Evolutionary conservation across 2,797 vertebrate species (phyloP), one percentile per base, ranked within the genome.

Genomic region (Falco novaeseelandiae): DNA sequence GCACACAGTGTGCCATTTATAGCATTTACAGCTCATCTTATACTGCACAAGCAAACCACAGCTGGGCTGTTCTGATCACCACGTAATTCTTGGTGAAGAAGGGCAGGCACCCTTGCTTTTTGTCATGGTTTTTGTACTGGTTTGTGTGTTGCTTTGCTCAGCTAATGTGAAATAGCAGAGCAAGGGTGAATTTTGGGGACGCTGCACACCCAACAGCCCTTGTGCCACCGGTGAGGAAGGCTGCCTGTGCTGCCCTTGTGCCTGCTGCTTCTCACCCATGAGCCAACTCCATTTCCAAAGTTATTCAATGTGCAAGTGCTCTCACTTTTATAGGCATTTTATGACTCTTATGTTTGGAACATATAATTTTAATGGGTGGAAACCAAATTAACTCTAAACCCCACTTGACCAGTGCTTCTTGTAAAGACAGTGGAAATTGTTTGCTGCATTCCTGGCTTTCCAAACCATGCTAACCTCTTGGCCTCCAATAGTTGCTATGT

Each of bases 331-430:
- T 67, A 61, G 91, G 78, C 67, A 0, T 83, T 92, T 96, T 95
- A 91, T 80, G 79, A 57, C 84, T 92, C 72, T 74, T 67, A 48
- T 95, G 84, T 96, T 95, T 93, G 82, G 91, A 95, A 93, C 91
- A 91, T 93, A 93, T 81, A 90, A 94, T 86, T 92, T 89, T 92
- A 96, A 95, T 93, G 82, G 82, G 79, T 83, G 34, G 82, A 93
- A 95, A 94, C 83, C 84, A 96, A 96, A 95, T 95, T 94, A 97
- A 74, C 84, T 96, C 59, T 58, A 96, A 95, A 81, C 83, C 87
- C 76, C 91, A 79, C 79, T 74, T 93, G 93, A 83, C 65, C 66
- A 76, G 89, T 69, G 79, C 49, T 93, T 89, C 89, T 86, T 83
- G 57, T 93, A 84, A 86, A 94, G 87, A 46, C 59, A 36, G 72